Base-by-base conservation (phyloP, 2,113 vertebrate genomes). In the Menura novaehollandiae region DNA sequence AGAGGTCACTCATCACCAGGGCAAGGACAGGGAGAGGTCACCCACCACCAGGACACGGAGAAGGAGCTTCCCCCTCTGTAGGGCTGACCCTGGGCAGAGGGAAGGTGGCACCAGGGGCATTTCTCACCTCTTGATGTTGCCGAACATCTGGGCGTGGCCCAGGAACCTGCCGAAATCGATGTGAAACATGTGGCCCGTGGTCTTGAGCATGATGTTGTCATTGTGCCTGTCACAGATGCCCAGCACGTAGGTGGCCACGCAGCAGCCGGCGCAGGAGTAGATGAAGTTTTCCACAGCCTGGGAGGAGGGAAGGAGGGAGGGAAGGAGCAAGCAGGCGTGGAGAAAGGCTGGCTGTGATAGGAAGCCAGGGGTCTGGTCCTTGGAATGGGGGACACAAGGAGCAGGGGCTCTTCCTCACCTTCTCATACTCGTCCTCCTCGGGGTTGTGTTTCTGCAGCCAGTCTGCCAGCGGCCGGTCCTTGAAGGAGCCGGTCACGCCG, bases 251-350 rank as follows among this genome's bases (percentile, higher is more conserved):
- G 99, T 99, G 69, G 99, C 99, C 94, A 99, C 99, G 2, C 99
- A 99, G 97, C 99, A 99, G 96, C 99, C 99, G 0, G 99, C 99
- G 0, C 99, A 99, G 26, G 99, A 99, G 96, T 99, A 99, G 97
- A 99, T 99, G 96, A 99, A 99, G 97, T 99, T 99, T 97, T 99
- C 99, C 97, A 99, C 99, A 0, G 99, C 99, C 99, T 99, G 95
- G 6, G 13, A 60, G 37, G 39, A 68, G 83, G 24, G 23, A 30
- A 27, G 39, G 27, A 66, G 20, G 63, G 21, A 78, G 16, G 33
- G 21, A 53, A 30, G 33, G 71, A 67, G 63, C 37, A 20, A 64
- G 16, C 17, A 17, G 6, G 24, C 1, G 0, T 18, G 43, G 56
- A 51, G 43, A n/a, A 78, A 55, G 41, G 60, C 21, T 44, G 67